A percentile compares a stretch with the other conserved stretches of the same genome.
phyloP scores from a whole-genome alignment of 2,797 vertebrate genomes.

The Sciurus carolinensis region DNA sequence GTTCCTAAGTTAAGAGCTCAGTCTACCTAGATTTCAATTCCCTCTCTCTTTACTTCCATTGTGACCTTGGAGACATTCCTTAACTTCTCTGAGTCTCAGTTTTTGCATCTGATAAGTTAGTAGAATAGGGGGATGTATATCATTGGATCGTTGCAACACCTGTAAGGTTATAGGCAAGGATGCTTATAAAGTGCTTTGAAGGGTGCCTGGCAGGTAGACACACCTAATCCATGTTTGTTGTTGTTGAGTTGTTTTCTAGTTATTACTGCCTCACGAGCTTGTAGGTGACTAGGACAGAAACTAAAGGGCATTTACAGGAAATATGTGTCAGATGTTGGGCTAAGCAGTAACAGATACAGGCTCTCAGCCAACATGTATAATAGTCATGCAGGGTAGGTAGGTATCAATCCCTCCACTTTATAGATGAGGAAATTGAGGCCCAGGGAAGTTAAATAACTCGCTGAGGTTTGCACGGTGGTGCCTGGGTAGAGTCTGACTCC shows the following conservation, averaged over 20 bases:
- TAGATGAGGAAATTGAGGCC: slow-evolving; percentile 69
- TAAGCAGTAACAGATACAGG: not conserved
- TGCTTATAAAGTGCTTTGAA: not conserved
- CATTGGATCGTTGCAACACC: not conserved
- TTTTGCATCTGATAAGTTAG: not conserved
- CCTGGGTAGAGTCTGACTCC: not conserved
- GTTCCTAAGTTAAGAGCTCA: not conserved
- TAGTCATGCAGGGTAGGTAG: not conserved
- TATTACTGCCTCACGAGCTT: not conserved
- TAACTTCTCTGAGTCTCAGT: not conserved
- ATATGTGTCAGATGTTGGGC: not conserved
- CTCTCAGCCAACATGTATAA: not conserved
- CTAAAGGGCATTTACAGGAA: not conserved
- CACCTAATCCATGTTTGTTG: not conserved
- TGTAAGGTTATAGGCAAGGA: not conserved
- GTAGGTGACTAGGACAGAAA: not conserved
- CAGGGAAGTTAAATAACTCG: not conserved
- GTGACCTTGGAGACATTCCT: not conserved
- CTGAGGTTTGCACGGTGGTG: not conserved
- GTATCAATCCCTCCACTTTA: slow-evolving; percentile 70
- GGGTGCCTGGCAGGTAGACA: not conserved
- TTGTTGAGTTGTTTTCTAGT: not conserved
- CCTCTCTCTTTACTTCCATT: slow-evolving; percentile 5
- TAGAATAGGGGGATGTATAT: not conserved
- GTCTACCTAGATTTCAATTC: slow-evolving; percentile 62